A percentile compares a stretch with the other conserved stretches of the same genome.
Evolutionary conservation across 2,888 invertebrate species (phyloP).

Genomic region (Lasioglossum vierecki): DNA sequence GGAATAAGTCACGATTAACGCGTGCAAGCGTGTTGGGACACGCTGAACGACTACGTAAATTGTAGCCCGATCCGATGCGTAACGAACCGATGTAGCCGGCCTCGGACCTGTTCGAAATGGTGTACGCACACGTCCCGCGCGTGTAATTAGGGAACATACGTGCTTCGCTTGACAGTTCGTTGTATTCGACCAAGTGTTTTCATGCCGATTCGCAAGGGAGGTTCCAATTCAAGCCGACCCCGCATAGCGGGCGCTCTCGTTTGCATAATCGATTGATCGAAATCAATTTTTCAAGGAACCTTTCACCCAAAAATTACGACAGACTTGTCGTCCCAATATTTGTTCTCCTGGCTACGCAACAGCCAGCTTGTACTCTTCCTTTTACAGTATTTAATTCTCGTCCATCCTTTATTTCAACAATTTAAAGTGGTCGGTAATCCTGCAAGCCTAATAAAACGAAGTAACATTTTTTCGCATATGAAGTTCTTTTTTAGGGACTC

Average conservation of each 20-base stretch:
- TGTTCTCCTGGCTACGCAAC: neutral
- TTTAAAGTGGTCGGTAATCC: neutral
- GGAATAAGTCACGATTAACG: constrained; percentile 53
- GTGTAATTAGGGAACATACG: constrained; percentile 60
- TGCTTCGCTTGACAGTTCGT: constrained; percentile 52
- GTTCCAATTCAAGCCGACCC: constrained; percentile 31
- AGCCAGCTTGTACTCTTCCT: neutral
- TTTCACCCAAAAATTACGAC: neutral
- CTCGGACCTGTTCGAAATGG: constrained; percentile 65
- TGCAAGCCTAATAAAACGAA: too few species aligned
- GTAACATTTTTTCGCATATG: too few species aligned
- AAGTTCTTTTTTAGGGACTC: too few species aligned
- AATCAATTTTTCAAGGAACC: constrained; percentile 25
- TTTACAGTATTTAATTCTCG: too few species aligned
- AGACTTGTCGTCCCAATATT: neutral
- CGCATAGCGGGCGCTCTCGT: neutral
- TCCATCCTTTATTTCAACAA: neutral
- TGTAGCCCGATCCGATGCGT: constrained; percentile 70
- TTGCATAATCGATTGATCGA: constrained; percentile 32
- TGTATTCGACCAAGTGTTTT: constrained; percentile 56
- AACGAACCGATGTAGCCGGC: constrained; percentile 63
- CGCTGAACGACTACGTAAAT: constrained; percentile 71
- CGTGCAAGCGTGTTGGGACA: constrained; percentile 60
- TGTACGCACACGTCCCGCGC: constrained; percentile 58
- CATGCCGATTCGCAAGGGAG: constrained; percentile 52